These are phyloP conservation scores for Scaptodrosophila lebanonensis DNA, from an alignment of 1,140 invertebrate species.

Conservation along the genomic window DNA sequence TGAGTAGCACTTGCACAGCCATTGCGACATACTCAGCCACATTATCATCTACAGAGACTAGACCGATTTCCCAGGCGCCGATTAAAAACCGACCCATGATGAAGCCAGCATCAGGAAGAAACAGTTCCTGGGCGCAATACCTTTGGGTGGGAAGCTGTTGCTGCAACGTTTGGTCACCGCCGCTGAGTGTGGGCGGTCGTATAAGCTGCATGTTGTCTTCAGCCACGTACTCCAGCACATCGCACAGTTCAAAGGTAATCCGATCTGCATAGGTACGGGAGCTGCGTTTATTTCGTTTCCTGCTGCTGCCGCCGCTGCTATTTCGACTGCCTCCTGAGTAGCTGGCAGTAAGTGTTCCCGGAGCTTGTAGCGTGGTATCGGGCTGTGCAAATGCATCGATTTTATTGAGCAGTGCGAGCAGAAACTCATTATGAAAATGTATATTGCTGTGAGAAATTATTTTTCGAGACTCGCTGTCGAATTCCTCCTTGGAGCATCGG, in stretches of 20 bases:
- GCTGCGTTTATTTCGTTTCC: conserved; percentile 80
- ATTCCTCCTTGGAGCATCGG: conserved; percentile 88
- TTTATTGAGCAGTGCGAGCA: conserved; percentile 87
- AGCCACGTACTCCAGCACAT: conserved; percentile 79
- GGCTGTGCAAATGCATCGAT: conserved; percentile 82
- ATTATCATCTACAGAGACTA: conserved; percentile 87
- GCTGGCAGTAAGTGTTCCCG: conserved; percentile 24
- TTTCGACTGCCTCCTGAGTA: conserved; percentile 9
- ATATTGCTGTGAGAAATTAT: conserved; percentile 84
- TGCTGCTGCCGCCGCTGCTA: conserved; percentile 47
- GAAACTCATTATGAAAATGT: conserved; percentile 89
- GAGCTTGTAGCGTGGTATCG: conserved; percentile 49
- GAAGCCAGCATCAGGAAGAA: conserved; percentile 86
- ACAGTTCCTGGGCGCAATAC: conserved; percentile 82
- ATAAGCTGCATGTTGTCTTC: conserved; percentile 70
- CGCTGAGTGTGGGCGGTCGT: conserved; percentile 32
- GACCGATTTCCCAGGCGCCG: conserved; percentile 88
- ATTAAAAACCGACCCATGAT: conserved; percentile 87
- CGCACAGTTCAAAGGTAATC: conserved; percentile 82
- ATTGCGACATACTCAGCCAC: conserved; percentile 86
- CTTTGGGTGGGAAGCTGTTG: conserved; percentile 68
- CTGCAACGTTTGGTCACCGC: conserved; percentile 37
- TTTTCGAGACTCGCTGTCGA: conserved; percentile 85
- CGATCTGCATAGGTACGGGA: conserved; percentile 81
- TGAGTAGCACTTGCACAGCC: conserved; percentile 86